phyloP scores from a whole-genome alignment of 1,140 invertebrate genomes.

The Papilio xuthus region DNA sequence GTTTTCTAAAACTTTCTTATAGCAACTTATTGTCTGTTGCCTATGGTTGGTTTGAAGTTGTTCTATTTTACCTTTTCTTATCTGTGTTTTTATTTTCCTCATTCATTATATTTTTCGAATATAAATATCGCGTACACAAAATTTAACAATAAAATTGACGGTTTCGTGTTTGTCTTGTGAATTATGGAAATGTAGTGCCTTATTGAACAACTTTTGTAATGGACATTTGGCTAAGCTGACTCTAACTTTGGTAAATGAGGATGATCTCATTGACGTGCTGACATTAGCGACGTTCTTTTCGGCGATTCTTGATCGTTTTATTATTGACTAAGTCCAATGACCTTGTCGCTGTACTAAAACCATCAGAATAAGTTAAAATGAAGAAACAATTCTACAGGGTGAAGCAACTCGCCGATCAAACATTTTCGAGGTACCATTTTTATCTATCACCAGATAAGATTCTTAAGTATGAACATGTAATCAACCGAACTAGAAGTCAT shows the following conservation, averaged over 20 bases:
- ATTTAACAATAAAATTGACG: slow-evolving; percentile 42
- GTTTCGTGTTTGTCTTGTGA: slow-evolving; percentile 44
- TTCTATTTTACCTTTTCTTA: slow-evolving; percentile 37
- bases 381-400: slow-evolving; percentile 95
- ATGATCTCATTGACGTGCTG: slow-evolving; percentile 80
- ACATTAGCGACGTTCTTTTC: slow-evolving; percentile 75
- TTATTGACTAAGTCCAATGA: slow-evolving; percentile 78
- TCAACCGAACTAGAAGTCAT: slow-evolving; percentile 37
- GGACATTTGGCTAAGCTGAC: slow-evolving; percentile 48
- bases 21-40: no score
- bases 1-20: slow-evolving; percentile 23
- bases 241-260: slow-evolving; percentile 62
- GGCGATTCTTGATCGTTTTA: slow-evolving; percentile 77
- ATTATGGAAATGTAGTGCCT: slow-evolving; percentile 75
- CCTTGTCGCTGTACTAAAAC: slow-evolving; percentile 69
- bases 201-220: slow-evolving; percentile 58
- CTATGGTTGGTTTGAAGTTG: slow-evolving; percentile 39
- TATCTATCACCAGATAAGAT: slow-evolving; percentile 75
- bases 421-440: slow-evolving; percentile 89
- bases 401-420: slow-evolving; percentile 94
- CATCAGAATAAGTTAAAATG: slow-evolving; percentile 81
- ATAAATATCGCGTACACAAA: slow-evolving; percentile 40
- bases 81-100: slow-evolving; percentile 60
- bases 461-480: slow-evolving; percentile 41
- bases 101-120: slow-evolving; percentile 54